Conservation (phyloP, 2,888 invertebrate genomes). For the Molorchus minor region DNA sequence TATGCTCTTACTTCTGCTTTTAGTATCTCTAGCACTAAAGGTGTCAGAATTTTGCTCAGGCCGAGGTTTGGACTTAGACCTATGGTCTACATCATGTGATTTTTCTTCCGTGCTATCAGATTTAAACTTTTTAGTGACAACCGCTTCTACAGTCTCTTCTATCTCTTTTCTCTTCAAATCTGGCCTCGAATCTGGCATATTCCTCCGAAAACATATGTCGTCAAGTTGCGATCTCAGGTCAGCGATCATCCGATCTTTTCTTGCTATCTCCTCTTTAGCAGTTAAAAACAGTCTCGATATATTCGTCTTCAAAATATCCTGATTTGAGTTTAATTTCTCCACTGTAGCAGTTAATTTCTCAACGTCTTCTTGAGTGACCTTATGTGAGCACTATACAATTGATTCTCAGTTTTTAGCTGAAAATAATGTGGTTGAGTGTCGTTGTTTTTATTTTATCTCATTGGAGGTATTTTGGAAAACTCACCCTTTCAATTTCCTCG, state of each 20-base stretch:
- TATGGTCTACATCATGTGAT: background rate
- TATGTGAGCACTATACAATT: constrained; percentile 21
- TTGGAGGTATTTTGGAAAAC: background rate
- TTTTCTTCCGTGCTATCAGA: background rate
- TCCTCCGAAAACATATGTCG: constrained; percentile 52
- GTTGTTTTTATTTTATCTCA: constrained; percentile 8
- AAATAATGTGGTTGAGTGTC: constrained; percentile 42
- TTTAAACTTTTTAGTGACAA: too few species aligned
- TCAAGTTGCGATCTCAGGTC: constrained; percentile 61
- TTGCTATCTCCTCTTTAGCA: constrained; percentile 62
- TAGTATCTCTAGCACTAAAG: too few species aligned
- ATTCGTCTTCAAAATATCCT: constrained; percentile 59
- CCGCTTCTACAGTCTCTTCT: background rate
- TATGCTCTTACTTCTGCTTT: background rate
- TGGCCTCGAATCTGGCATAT: background rate
- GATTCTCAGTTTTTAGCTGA: constrained; percentile 53
- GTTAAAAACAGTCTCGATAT: constrained; percentile 64
- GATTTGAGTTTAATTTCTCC: constrained; percentile 50
- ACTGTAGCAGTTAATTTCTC: constrained; percentile 46
- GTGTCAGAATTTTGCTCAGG: too few species aligned
- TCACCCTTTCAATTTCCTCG: constrained; percentile 49
- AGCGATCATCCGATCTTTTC: constrained; percentile 63
- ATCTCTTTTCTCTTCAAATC: background rate
- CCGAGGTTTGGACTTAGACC: too few species aligned
- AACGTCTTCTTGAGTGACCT: constrained; percentile 19